Percentiles rank a stretch among this genome's conserved stretches.
Evolutionary conservation across 2,888 invertebrate genomes (phyloP).

Genomic region (Orchesella flavescens): DNA sequence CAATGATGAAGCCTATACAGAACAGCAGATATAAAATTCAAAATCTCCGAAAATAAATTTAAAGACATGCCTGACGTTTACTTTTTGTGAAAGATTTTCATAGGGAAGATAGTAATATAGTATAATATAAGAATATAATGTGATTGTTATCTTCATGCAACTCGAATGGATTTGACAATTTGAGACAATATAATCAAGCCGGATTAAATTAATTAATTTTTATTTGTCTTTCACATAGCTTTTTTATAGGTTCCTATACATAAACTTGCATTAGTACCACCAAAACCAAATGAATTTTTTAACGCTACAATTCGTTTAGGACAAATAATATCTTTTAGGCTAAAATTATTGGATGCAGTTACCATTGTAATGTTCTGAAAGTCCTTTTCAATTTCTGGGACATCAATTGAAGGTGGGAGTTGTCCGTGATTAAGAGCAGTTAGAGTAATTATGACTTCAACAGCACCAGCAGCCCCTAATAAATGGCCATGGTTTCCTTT

Average conservation of each 20-base stretch:
- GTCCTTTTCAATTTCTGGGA: slow-evolving; percentile 82
- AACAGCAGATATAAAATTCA: too few species aligned
- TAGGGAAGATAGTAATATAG: too few species aligned
- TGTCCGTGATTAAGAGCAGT: slow-evolving; percentile 84
- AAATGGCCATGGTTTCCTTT: slow-evolving; percentile 99
- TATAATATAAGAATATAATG: too few species aligned
- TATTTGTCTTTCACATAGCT: slow-evolving; percentile 74
- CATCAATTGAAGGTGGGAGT: slow-evolving; percentile 91
- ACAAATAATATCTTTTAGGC: not conserved
- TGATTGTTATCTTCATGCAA: slow-evolving; percentile 57
- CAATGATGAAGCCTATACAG: too few species aligned
- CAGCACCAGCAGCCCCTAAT: slow-evolving; percentile 95
- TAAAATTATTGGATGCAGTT: not conserved
- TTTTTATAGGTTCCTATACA: too few species aligned
- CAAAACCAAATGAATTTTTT: slow-evolving; percentile 99
- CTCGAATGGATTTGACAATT: slow-evolving; percentile 41
- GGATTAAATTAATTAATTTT: slow-evolving; percentile 9
- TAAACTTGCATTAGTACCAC: slow-evolving; percentile 95
- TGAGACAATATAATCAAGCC: slow-evolving; percentile 5
- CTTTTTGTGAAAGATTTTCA: too few species aligned
- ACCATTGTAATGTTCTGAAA: slow-evolving; percentile 82
- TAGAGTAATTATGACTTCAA: slow-evolving; percentile 90
- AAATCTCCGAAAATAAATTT: too few species aligned
- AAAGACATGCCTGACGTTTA: too few species aligned
- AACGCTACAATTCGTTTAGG: slow-evolving; percentile 80